Percentiles rank a stretch among this genome's conserved stretches.
Evolutionary conservation across 1,140 invertebrate genomes (phyloP).

Genomic region (Hyles vespertilio): DNA sequence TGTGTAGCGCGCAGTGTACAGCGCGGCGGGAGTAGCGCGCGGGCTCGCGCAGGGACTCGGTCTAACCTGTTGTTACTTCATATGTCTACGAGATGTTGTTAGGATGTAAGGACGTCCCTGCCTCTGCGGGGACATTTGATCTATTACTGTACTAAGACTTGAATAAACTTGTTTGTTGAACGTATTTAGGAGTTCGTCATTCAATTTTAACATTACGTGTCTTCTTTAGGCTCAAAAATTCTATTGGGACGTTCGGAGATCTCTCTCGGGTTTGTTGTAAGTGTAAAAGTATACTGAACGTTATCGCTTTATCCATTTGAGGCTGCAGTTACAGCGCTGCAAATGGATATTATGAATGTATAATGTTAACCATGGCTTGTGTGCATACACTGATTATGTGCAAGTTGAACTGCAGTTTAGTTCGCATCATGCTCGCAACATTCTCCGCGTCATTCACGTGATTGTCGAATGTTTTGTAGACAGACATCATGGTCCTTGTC

Average conservation of each 20-base stretch:
- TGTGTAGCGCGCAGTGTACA: background rate
- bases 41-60: background rate
- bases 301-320: constrained; percentile 1
- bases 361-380: background rate
- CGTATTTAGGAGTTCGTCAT: constrained; percentile 31
- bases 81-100: constrained; percentile 50
- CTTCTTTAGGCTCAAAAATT: background rate
- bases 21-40: background rate
- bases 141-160: constrained; percentile 48
- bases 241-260: too few relatives aligned
- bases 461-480: too few relatives aligned
- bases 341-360: background rate
- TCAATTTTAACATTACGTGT: constrained; percentile 7
- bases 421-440: too few relatives aligned
- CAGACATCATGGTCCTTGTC: too few relatives aligned
- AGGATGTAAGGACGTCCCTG: constrained; percentile 12
- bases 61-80: constrained; percentile 33
- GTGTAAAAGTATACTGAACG: background rate
- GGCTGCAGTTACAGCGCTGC: background rate
- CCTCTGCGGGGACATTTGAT: constrained; percentile 18
- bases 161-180: constrained; percentile 60
- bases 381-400: too few relatives aligned
- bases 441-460: too few relatives aligned
- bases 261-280: too few relatives aligned
- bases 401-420: too few relatives aligned